Conservation (phyloP, 92 coral and sea anemone species). For the Blastomussa wellsi region DNA sequence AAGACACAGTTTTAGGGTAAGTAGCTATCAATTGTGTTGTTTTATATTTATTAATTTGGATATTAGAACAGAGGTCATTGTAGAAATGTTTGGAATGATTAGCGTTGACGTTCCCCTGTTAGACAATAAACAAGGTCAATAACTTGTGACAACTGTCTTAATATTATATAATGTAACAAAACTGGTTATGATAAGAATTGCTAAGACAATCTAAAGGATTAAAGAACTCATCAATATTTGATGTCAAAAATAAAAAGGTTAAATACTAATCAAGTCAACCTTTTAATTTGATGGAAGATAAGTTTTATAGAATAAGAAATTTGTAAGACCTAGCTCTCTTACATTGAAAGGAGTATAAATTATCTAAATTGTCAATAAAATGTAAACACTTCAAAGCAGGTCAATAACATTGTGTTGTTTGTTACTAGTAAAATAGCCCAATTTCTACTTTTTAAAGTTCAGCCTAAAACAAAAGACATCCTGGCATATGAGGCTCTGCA, state of each 20-base stretch:
- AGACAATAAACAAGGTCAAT: too few relatives aligned
- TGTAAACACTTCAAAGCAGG: neutral
- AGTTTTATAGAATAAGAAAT: too few relatives aligned
- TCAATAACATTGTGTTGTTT: too few relatives aligned
- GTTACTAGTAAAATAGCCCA: too few relatives aligned
- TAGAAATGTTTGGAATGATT: too few relatives aligned
- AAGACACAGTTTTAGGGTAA: slow-evolving; percentile 83
- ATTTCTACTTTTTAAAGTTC: too few relatives aligned
- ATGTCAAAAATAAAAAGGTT: neutral
- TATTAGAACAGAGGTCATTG: neutral
- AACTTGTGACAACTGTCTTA: too few relatives aligned
- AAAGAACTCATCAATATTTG: neutral
- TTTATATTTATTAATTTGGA: neutral
- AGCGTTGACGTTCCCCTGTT: too few relatives aligned
- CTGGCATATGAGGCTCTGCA: too few relatives aligned
- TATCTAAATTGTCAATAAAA: neutral
- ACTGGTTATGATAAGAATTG: neutral
- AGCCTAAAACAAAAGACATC: too few relatives aligned
- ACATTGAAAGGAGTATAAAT: neutral
- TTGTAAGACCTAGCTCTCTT: neutral
- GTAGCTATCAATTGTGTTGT: slow-evolving; percentile 8
- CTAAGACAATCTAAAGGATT: neutral
- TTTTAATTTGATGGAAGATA: neutral
- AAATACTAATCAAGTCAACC: neutral
- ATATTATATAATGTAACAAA: neutral